phyloP scores from a whole-genome alignment of 2,888 invertebrate species.

The Sialis lutaria region DNA sequence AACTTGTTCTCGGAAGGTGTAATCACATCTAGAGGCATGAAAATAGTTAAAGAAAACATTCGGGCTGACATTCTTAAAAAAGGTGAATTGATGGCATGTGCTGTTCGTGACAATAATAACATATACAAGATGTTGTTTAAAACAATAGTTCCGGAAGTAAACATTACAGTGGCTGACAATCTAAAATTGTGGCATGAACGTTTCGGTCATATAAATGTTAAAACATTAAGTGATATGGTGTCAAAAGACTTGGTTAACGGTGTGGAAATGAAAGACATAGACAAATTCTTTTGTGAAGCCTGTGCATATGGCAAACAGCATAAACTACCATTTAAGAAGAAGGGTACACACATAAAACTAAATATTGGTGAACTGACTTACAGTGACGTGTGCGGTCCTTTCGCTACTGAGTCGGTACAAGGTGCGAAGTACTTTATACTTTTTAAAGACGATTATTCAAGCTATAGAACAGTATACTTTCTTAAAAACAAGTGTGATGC shows the following conservation, averaged over 20 bases:
- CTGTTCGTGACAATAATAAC: too few species aligned
- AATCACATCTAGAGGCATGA: too few species aligned
- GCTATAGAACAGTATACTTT: too few species aligned
- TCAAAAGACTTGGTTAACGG: constrained; percentile 8
- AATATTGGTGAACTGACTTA: not conserved
- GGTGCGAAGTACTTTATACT: not conserved
- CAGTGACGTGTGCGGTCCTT: not conserved
- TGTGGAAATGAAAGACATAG: constrained; percentile 9
- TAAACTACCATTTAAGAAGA: not conserved
- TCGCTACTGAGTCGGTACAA: not conserved
- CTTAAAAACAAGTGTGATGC: too few species aligned
- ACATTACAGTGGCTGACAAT: not conserved
- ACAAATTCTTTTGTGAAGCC: constrained; percentile 11
- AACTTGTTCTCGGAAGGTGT: too few species aligned
- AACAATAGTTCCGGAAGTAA: constrained; percentile 1
- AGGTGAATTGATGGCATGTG: too few species aligned
- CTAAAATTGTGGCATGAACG: constrained; percentile 14
- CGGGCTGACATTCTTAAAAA: too few species aligned
- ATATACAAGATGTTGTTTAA: constrained; percentile 12
- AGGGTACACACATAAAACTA: not conserved
- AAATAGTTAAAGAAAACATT: too few species aligned
- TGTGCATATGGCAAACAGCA: not conserved
- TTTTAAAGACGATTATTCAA: too few species aligned
- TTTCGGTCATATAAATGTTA: constrained; percentile 13
- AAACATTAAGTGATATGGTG: constrained; percentile 11